Conservation (phyloP, 2,888 invertebrate species). For the Scaptomyza caliginosa region DNA sequence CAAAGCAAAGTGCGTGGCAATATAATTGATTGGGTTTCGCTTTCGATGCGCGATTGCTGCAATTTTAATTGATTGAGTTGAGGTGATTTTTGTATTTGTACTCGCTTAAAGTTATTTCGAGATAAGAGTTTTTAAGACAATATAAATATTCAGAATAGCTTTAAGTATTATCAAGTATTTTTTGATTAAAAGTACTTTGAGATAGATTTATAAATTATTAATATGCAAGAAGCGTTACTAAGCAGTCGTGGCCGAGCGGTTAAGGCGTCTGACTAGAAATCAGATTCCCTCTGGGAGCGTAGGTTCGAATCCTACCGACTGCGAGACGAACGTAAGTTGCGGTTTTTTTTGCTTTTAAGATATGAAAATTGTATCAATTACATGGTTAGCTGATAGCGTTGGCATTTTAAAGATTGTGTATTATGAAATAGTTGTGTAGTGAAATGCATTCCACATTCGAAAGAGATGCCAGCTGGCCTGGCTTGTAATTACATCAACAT, state of each 20-base stretch:
- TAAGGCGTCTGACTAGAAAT: constrained; percentile 81
- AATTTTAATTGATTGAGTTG: too few relatives aligned
- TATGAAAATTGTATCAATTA: constrained; percentile 13
- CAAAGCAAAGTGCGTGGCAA: constrained; percentile 67
- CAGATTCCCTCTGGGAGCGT: constrained; percentile 93
- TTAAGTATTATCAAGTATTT: too few relatives aligned
- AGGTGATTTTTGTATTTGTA: not conserved
- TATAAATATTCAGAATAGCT: too few relatives aligned
- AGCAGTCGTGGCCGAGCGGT: constrained; percentile 70
- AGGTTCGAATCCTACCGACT: constrained; percentile 94
- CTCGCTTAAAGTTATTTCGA: too few relatives aligned
- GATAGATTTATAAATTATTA: too few relatives aligned
- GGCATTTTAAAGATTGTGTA: not conserved
- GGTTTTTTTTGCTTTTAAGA: not conserved
- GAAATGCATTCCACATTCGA: not conserved
- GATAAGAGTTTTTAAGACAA: too few relatives aligned
- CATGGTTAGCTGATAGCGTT: constrained; percentile 2
- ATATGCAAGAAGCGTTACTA: too few relatives aligned
- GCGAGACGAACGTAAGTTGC: too few relatives aligned
- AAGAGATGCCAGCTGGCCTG: constrained; percentile 8
- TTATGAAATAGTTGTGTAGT: not conserved
- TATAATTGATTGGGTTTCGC: constrained; percentile 57
- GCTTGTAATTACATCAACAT: constrained; percentile 6
- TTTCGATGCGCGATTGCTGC: not conserved
- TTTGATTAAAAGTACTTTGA: too few relatives aligned